Percentiles rank a stretch among this genome's conserved stretches.
Evolutionary conservation across 2,113 vertebrate genomes (phyloP).

Genomic region (Misgurnus mizolepis): DNA sequence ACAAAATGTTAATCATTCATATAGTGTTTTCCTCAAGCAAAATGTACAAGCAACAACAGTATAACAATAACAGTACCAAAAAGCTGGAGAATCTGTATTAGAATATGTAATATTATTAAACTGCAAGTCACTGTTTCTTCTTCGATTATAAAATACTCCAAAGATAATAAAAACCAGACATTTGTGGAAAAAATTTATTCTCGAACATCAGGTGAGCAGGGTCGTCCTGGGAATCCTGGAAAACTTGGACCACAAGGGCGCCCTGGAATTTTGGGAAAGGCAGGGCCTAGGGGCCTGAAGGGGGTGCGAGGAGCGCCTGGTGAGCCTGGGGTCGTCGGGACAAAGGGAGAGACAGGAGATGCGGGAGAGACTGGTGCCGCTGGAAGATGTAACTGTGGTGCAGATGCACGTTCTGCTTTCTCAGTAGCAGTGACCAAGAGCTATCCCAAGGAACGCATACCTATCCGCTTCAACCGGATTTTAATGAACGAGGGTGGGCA

Average conservation of each 20-base stretch:
- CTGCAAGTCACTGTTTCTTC: too few species aligned
- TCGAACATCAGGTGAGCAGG: slow-evolving; percentile 64
- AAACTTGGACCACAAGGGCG: slow-evolving; percentile 87
- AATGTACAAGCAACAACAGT: too few species aligned
- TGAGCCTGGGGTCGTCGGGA: slow-evolving; percentile 72
- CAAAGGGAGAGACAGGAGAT: slow-evolving; percentile 83
- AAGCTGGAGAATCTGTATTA: too few species aligned
- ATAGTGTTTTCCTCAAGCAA: too few species aligned
- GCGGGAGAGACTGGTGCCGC: slow-evolving; percentile 77
- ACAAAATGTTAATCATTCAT: too few species aligned
- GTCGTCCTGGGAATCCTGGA: slow-evolving; percentile 85
- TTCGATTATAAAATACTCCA: too few species aligned
- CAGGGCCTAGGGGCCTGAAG: slow-evolving; percentile 85
- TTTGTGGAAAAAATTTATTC: not conserved
- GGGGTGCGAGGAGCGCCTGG: slow-evolving; percentile 81
- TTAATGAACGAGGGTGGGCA: slow-evolving; percentile 93
- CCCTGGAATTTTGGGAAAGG: slow-evolving; percentile 83
- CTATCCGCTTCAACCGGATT: slow-evolving; percentile 93
- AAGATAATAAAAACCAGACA: not conserved
- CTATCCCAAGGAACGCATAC: slow-evolving; percentile 89
- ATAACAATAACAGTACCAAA: too few species aligned
- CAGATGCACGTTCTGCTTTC: slow-evolving; percentile 85
- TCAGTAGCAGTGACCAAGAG: slow-evolving; percentile 92
- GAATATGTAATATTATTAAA: too few species aligned
- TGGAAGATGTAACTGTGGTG: slow-evolving; percentile 84